Percentiles rank a stretch among this genome's conserved stretches.
These are phyloP conservation scores for Otus sunia DNA, from an alignment of 2,113 vertebrate species.

Conservation along the genomic window DNA sequence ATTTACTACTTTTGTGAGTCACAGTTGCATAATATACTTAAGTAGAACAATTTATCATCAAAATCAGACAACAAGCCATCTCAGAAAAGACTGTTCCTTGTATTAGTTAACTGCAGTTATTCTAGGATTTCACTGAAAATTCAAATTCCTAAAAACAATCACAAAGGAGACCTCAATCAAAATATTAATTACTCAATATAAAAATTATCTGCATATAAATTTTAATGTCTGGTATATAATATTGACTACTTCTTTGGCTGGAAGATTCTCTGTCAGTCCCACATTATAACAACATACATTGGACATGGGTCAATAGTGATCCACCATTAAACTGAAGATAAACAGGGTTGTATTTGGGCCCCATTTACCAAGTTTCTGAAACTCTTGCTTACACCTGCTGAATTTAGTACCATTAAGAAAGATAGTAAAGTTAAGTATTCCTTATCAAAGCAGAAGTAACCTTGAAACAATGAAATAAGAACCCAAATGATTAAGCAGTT, in stretches of 20 bases:
- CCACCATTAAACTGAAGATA: background rate
- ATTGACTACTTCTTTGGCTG: background rate
- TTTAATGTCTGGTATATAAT: background rate
- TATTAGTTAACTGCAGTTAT: background rate
- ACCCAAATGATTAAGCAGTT: background rate
- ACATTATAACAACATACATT: background rate
- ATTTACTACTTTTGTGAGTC: background rate
- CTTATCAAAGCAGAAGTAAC: background rate
- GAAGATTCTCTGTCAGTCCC: background rate
- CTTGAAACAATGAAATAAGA: background rate
- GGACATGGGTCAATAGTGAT: background rate
- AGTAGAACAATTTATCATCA: background rate
- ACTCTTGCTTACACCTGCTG: background rate
- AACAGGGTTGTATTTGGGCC: background rate
- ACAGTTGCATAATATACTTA: background rate
- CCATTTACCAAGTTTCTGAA: background rate
- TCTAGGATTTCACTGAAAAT: background rate
- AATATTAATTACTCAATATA: background rate
- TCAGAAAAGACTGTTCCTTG: background rate
- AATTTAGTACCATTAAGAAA: background rate
- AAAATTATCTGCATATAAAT: background rate
- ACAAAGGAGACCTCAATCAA: background rate
- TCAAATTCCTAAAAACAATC: background rate
- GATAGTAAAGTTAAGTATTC: background rate
- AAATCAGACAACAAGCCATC: background rate